Conservation (phyloP, 2,113 vertebrate species). For the Crotalus viridis region DNA sequence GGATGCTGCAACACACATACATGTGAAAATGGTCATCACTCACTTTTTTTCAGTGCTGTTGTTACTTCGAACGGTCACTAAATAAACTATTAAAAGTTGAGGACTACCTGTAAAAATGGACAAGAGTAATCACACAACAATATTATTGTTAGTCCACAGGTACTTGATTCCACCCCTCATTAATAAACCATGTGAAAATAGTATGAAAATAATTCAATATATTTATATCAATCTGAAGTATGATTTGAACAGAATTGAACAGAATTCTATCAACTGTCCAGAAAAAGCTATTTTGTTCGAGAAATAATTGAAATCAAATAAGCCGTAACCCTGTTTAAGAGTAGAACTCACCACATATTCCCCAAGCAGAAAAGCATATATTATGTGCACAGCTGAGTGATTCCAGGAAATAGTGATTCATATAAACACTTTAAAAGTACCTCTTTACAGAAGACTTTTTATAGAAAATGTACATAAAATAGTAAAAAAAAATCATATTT, state of each 20-base stretch:
- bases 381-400: neutral
- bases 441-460: neutral
- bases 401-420: neutral
- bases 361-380: neutral
- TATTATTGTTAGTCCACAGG: neutral
- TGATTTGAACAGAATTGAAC: constrained; percentile 28
- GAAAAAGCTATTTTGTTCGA: neutral
- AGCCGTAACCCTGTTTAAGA: neutral
- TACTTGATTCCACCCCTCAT: constrained; percentile 17
- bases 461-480: neutral
- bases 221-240: neutral
- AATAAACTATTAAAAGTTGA: neutral
- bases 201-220: constrained; percentile 41
- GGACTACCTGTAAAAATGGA: neutral
- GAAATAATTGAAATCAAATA: constrained; percentile 19
- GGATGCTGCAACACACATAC: neutral
- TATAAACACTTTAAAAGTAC: constrained; percentile 10
- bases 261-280: neutral
- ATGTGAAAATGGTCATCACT: neutral
- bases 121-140: neutral
- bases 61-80: neutral
- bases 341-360: neutral
- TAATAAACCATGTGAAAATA: constrained; percentile 13
- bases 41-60: neutral
- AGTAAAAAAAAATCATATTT: neutral